These are phyloP conservation scores for Fregetta grallaria DNA, from an alignment of 2,113 vertebrate species.

Conservation along the genomic window DNA sequence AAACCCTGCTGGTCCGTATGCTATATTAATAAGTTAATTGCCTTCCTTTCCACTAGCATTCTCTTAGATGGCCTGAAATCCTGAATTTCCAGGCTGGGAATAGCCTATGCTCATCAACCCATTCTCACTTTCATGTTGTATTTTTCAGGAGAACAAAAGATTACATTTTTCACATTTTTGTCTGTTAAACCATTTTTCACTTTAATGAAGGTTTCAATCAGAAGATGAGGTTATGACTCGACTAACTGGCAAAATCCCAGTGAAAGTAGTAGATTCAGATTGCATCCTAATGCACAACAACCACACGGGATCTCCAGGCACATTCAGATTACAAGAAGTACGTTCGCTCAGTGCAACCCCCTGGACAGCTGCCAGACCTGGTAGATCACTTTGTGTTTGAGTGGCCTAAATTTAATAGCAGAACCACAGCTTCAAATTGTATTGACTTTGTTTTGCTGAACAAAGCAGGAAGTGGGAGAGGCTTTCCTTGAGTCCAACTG, in stretches of 20 bases:
- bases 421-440: background rate
- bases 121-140: background rate
- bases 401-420: background rate
- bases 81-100: background rate
- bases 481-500: background rate
- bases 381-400: background rate
- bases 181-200: background rate
- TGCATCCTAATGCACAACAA: background rate
- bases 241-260: slow-evolving; percentile 5
- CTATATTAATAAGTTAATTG: background rate
- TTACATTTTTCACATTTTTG: background rate
- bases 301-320: background rate
- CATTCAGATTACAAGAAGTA: background rate
- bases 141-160: background rate
- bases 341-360: background rate
- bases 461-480: background rate
- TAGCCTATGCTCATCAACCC: background rate
- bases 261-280: background rate
- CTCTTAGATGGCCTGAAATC: background rate
- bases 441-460: background rate
- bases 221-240: background rate
- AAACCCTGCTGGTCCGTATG: background rate
- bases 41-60: background rate
- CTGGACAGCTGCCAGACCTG: background rate
- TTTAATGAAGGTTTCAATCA: background rate